Evolutionary conservation across 2,797 vertebrate species (phyloP), one percentile per base, ranked within the genome.

Genomic region (Echeneis naucrates): DNA sequence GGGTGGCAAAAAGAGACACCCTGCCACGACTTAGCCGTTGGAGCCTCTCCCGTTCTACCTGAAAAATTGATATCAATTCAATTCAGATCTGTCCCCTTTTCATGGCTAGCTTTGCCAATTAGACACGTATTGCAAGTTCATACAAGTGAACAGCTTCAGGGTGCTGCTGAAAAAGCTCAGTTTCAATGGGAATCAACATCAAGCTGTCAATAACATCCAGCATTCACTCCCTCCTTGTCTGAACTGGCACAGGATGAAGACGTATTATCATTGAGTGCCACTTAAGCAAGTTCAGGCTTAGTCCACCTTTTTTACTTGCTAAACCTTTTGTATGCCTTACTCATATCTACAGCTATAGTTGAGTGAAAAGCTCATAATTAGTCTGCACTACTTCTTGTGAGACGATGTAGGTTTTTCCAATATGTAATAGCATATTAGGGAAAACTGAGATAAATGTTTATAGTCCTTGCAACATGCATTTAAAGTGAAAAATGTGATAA

Each of bases 281-380:
- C 67, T 23, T 66, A 19, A 45, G 58, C 85, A 87, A 40, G 85
- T 86, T 78, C 70, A 83, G 80, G 81, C 86, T 59, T 42, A 61
- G 64, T 75, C 67, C 53, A 72, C 17, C 4, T 57, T 59, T 57
- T 79, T 78, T 61, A 56, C 61, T 54, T 23, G 12, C 10, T n/a
- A 23, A 65, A 68, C 27, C 30, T 68, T 56, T 54, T 48, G 63
- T 72, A 59, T 61, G 59, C 70, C 56, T 24, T 5, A 4, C 72
- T 67, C 57, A 72, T 52, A 70, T 23, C 37, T 55, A 63, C 21
- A 59, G n/a, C 33, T 24, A 17, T 14, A 57, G 30, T 35, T 68
- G n/a, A 84, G 44, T 44, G 33, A 59, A 75, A 67, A 64, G 52
- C 56, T 53, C 19, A 24, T 24, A 55, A 45, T 54, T 45, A 63